Percentiles rank a stretch among this genome's conserved stretches.
Evolutionary conservation across 2,888 invertebrate species (phyloP).

Genomic region (Pegoplata infirma): DNA sequence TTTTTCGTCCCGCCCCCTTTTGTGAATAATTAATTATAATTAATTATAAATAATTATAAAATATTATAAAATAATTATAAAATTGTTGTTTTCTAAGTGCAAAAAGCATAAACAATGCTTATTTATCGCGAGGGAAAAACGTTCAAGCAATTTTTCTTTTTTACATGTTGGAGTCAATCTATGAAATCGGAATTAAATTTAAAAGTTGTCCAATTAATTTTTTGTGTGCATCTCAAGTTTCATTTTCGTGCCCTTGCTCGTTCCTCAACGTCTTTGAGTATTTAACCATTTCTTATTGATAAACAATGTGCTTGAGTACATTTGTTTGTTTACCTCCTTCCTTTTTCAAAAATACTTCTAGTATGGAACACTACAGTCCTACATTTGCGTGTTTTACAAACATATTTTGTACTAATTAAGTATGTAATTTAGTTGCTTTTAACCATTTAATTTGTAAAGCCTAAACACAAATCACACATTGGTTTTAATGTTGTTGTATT

Average conservation of each 20-base stretch:
- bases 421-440: constrained; percentile 25
- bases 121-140: no score
- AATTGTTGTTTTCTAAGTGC: no score
- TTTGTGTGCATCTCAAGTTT: no score
- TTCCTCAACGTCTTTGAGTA: background rate
- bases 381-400: constrained; percentile 12
- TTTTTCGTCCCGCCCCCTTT: no score
- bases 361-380: background rate
- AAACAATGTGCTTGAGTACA: constrained; percentile 3
- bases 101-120: no score
- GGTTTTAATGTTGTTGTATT: background rate
- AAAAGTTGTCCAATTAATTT: no score
- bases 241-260: background rate
- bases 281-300: background rate
- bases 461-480: constrained; percentile 19
- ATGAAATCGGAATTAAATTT: no score
- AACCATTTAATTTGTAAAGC: constrained; percentile 23
- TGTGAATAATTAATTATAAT: no score
- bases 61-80: no score
- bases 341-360: background rate
- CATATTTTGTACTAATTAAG: constrained; percentile 29
- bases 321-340: background rate
- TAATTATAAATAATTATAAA: no score
- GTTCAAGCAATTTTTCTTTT: no score
- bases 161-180: no score